A percentile compares a stretch with the other conserved stretches of the same genome.
Conservation (phyloP, 2,113 vertebrate genomes). For the Isurus oxyrinchus region DNA sequence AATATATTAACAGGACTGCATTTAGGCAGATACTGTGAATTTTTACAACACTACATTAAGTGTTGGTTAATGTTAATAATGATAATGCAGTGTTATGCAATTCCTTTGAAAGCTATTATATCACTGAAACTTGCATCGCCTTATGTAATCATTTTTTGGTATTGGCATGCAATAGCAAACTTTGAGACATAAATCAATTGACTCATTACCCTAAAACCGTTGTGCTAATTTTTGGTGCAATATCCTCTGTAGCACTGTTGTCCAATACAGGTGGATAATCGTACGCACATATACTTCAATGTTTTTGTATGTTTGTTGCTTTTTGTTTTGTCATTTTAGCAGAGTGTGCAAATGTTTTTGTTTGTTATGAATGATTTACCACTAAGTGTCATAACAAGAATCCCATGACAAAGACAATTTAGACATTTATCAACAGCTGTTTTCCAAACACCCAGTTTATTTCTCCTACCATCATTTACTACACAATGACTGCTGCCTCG, state of each 20-base stretch:
- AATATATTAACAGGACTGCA: not conserved
- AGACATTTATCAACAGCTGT: not conserved
- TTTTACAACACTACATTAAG: not conserved
- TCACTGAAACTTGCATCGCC: not conserved
- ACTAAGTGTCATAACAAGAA: not conserved
- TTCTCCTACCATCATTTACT: not conserved
- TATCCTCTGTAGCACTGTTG: not conserved
- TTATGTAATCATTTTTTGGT: no score
- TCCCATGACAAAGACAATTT: not conserved
- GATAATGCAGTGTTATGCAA: not conserved
- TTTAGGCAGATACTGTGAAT: not conserved
- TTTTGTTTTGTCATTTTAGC: not conserved
- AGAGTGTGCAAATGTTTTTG: not conserved
- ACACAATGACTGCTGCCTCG: not conserved
- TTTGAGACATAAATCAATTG: not conserved
- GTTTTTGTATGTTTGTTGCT: not conserved
- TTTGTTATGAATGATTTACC: not conserved
- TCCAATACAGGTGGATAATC: not conserved
- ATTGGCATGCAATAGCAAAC: no score
- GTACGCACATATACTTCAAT: not conserved
- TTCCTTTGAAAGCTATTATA: not conserved
- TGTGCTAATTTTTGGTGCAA: not conserved
- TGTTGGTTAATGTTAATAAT: not conserved
- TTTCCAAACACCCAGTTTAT: not conserved
- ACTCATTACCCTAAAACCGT: not conserved